Evolutionary conservation across 1,140 invertebrate genomes (phyloP).

Genomic region (Alviniconcha marisindica): DNA sequence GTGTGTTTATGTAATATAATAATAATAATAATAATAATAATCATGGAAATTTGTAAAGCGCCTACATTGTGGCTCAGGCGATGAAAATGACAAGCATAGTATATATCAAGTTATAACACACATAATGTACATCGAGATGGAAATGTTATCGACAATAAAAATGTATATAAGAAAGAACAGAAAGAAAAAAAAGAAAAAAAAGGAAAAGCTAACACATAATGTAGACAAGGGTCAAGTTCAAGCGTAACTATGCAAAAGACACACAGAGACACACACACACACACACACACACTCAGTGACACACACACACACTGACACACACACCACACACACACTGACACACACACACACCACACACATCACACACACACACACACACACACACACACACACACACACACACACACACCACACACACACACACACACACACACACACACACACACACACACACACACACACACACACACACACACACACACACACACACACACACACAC

Average conservation of each 20-base stretch:
- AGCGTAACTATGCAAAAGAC: no score
- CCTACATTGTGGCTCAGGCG: no score
- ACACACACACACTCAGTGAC: neutral
- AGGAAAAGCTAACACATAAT: neutral
- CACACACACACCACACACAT: slow-evolving; percentile 3
- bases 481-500: slow-evolving; percentile 10
- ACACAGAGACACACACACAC: slow-evolving; percentile 1
- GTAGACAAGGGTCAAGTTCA: no score
- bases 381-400: slow-evolving; percentile 9
- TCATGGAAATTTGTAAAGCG: no score
- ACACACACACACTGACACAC: slow-evolving; percentile 3
- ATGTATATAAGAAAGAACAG: neutral
- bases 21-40: no score
- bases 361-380: slow-evolving; percentile 8
- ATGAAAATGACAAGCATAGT: no score
- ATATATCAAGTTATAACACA: no score
- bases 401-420: neutral
- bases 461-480: slow-evolving; percentile 1
- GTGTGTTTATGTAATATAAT: no score
- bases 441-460: slow-evolving; percentile 10
- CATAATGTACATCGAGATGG: no score
- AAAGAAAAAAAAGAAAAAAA: neutral
- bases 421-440: slow-evolving; percentile 5
- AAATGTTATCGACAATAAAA: no score
- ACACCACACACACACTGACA: neutral